phyloP scores from a whole-genome alignment of 2,113 vertebrate genomes.

The Scartelaos histophorus region DNA sequence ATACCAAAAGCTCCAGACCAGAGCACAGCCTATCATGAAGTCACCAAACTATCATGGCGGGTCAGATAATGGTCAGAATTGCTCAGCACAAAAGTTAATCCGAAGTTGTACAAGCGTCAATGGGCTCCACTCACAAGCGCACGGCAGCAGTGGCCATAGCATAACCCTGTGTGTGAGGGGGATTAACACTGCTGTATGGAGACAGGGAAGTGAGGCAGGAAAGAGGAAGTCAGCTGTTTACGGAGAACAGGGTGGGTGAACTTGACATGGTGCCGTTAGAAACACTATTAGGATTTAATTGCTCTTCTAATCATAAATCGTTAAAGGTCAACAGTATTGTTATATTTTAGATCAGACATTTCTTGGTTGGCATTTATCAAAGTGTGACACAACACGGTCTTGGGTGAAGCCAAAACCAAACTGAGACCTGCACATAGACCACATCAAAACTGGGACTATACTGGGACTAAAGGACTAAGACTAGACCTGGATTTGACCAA shows the following conservation, averaged over 20 bases:
- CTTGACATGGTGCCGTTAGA: constrained; percentile 16
- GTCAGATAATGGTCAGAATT: constrained; percentile 47
- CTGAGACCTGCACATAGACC: neutral
- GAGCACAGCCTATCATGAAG: constrained; percentile 22
- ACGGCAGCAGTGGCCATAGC: constrained; percentile 16
- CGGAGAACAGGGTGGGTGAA: constrained; percentile 34
- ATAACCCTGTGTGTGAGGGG: constrained; percentile 29
- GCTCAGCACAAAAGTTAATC: constrained; percentile 64
- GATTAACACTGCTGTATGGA: constrained; percentile 37
- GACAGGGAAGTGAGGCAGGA: constrained; percentile 22
- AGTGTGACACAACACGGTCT: neutral
- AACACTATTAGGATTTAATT: neutral
- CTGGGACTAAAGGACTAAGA: too few species aligned
- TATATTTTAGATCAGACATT: neutral
- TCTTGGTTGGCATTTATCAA: neutral
- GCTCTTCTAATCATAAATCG: neutral
- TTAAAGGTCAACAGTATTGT: neutral
- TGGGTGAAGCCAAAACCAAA: neutral
- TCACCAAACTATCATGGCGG: constrained; percentile 24
- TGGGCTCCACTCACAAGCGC: constrained; percentile 21
- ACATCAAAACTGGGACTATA: too few species aligned
- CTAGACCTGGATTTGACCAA: too few species aligned
- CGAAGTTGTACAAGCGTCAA: constrained; percentile 45
- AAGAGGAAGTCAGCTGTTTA: constrained; percentile 49
- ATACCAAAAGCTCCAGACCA: neutral